Conservation (phyloP, 2,797 vertebrate species). For the Rhinogobio ventralis region DNA sequence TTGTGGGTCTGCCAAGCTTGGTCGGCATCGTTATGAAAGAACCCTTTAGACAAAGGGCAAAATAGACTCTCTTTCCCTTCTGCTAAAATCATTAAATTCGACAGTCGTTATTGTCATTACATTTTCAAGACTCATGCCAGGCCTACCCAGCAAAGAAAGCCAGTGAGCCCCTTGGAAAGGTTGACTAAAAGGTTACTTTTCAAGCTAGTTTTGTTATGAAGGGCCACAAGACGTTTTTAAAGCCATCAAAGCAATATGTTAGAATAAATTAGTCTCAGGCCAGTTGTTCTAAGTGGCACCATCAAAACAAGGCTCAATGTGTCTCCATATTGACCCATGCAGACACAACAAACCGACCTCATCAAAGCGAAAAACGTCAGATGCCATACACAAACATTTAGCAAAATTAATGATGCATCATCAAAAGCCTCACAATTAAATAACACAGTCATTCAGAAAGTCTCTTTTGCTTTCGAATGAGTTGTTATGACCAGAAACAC, state of each 20-base stretch:
- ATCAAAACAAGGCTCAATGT: constrained; percentile 26
- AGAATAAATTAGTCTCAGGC: constrained; percentile 43
- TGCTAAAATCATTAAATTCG: constrained; percentile 77
- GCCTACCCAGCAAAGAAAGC: constrained; percentile 59
- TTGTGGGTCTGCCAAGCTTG: constrained; percentile 64
- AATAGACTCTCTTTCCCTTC: constrained; percentile 64
- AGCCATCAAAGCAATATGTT: constrained; percentile 41
- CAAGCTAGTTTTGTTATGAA: constrained; percentile 59
- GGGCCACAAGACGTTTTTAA: constrained; percentile 53
- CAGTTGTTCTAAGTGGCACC: constrained; percentile 28
- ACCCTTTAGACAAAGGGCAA: constrained; percentile 71
- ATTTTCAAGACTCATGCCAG: constrained; percentile 66
- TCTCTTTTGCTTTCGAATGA: constrained; percentile 8
- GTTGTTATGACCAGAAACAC: constrained; percentile 7
- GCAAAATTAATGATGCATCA: constrained; percentile 28
- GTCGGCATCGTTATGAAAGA: constrained; percentile 67
- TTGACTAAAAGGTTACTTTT: constrained; percentile 64
- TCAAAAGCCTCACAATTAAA: constrained; percentile 33
- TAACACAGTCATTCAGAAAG: background rate
- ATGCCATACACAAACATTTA: constrained; percentile 32
- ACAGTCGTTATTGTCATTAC: constrained; percentile 76
- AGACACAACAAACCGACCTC: constrained; percentile 47
- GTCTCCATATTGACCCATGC: constrained; percentile 23
- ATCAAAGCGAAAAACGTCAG: constrained; percentile 21
- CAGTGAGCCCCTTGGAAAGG: constrained; percentile 63